phyloP scores from a whole-genome alignment of 2,888 invertebrate species.

The Eurytoma californica region DNA sequence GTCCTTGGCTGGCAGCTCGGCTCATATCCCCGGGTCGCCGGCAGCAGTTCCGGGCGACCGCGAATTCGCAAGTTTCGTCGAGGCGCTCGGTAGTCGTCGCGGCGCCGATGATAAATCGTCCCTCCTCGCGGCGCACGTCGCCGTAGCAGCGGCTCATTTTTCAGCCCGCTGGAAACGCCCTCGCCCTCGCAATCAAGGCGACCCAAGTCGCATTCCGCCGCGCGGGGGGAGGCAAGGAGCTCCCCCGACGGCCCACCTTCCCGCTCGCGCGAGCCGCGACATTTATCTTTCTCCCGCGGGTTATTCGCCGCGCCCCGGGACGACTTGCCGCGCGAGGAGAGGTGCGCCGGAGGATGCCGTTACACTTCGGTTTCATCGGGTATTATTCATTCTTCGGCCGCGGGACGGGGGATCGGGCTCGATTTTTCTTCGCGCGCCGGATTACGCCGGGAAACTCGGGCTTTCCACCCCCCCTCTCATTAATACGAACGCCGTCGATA shows the following conservation, averaged over 20 bases:
- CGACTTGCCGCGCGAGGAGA: background rate
- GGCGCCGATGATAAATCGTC: constrained; percentile 65
- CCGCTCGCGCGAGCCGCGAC: constrained; percentile 27
- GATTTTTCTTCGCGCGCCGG: constrained; percentile 44
- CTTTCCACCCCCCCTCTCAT: constrained; percentile 14
- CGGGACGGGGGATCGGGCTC: constrained; percentile 12
- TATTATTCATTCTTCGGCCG: constrained; percentile 48
- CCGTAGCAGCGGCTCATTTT: constrained; percentile 60
- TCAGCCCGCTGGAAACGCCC: constrained; percentile 55
- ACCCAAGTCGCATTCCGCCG: constrained; percentile 56
- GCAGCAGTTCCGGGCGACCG: constrained; percentile 21
- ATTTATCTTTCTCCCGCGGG: constrained; percentile 48
- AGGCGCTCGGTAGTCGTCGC: constrained; percentile 42
- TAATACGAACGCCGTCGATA: constrained; percentile 8
- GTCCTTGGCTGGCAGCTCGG: constrained; percentile 41
- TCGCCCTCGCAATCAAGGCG: constrained; percentile 50
- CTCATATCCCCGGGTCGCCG: constrained; percentile 13
- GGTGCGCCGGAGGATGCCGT: constrained; percentile 7
- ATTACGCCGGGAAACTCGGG: constrained; percentile 36
- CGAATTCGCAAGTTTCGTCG: constrained; percentile 42
- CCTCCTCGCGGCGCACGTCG: constrained; percentile 51
- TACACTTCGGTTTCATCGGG: constrained; percentile 49
- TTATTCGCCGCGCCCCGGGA: constrained; percentile 14
- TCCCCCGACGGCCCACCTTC: background rate
- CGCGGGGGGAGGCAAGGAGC: constrained; percentile 14